Evolutionary conservation across 2,797 vertebrate genomes (phyloP), one percentile per base, ranked within the genome.

Genomic region (Danio jaintianensis): DNA sequence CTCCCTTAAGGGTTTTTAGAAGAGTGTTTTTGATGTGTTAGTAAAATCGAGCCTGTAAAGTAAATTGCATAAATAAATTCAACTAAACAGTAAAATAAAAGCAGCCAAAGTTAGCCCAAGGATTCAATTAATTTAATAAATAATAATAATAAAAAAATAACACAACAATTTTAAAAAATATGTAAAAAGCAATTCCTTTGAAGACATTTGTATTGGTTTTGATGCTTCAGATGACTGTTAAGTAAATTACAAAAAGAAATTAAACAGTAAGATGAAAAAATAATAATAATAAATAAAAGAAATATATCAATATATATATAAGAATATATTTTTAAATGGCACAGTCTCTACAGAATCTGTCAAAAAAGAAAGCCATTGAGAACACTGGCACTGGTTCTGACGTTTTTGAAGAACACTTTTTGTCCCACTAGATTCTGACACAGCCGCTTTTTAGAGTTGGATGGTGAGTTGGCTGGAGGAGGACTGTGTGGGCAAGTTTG

Each of bases 401-500:
- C 22, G 50, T 38, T 16, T 69, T 7, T 69, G 48, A 69, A 69
- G 22, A 45, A 36, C 20, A 48, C 20, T 67, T 29, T 15, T 52
- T 53, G 67, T 69, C 29, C 38, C 48, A 70, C 16, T 53, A 40
- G 10, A 70, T 18, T 11, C 16, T 53, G 48, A 70, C 67, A 53
- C 29, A 4, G 48, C 22, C 16, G 36, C 48, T 40, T 70, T 53
- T 55, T 40, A 52, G 50, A 64, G 62, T 20, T 64, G 9, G 29
- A 53, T 53, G 3, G 6, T 48, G 13, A 70, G 16, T 16, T 69
- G 67, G 48, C 53, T 7, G 16, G 36, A 4, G 36, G 50, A 38
- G 68, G 36, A 70, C n/a, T 53, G 68, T 1, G 67, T 70, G n/a
- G 68, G 68, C n/a, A 70, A 13, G 68, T 70, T 40, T 3, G 67